These are phyloP conservation scores for Marisa cornuarietis DNA, from an alignment of 1,140 invertebrate species.

Conservation along the genomic window DNA sequence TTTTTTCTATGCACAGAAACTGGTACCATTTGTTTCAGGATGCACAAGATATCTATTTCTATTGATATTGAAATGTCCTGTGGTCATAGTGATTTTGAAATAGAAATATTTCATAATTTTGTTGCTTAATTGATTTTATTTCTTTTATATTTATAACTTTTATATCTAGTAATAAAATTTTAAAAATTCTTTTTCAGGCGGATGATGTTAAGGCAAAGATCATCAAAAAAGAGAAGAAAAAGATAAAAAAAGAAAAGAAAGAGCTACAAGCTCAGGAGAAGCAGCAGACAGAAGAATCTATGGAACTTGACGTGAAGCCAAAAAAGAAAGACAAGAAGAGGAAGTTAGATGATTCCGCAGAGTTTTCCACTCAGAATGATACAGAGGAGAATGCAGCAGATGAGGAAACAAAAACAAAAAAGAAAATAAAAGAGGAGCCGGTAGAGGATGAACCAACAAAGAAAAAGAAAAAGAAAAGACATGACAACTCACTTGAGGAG, in stretches of 20 bases:
- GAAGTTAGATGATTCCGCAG: background rate
- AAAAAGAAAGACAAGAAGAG: conserved; percentile 61
- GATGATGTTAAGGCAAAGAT: conserved; percentile 49
- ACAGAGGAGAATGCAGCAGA: too few relatives aligned
- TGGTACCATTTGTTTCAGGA: too few relatives aligned
- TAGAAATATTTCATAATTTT: too few relatives aligned
- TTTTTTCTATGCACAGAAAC: too few relatives aligned
- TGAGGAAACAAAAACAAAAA: conserved; percentile 8
- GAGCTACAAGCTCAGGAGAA: conserved; percentile 31
- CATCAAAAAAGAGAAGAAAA: conserved; percentile 59
- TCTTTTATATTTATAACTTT: too few relatives aligned
- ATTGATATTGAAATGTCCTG: too few relatives aligned
- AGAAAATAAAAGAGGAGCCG: conserved; percentile 35
- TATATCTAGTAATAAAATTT: background rate
- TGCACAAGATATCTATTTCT: too few relatives aligned
- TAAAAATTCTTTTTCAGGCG: conserved; percentile 42
- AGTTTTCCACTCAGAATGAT: too few relatives aligned
- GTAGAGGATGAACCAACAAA: conserved; percentile 32
- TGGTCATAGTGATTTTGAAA: too few relatives aligned
- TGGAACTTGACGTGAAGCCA: conserved; percentile 24
- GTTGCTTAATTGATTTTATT: too few relatives aligned
- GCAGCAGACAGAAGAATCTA: conserved; percentile 44
- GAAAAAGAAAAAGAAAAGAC: conserved; percentile 59
- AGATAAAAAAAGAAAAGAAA: conserved; percentile 38
- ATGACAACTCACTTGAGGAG: conserved; percentile 16